phyloP scores from a whole-genome alignment of 2,888 invertebrate species.

The Agrotis exclamationis region DNA sequence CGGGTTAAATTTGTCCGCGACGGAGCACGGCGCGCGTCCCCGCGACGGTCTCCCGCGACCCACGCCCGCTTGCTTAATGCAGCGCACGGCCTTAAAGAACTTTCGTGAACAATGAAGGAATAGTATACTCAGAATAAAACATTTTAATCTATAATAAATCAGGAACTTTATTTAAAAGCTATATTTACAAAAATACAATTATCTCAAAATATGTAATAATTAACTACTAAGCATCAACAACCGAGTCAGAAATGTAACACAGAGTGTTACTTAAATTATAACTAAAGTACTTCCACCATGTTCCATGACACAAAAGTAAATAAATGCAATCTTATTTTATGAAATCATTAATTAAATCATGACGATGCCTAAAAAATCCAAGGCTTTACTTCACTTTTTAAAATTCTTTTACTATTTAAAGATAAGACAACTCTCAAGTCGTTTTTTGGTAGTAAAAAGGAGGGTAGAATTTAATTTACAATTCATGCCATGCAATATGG shows the following conservation, averaged over 20 bases:
- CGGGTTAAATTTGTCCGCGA: too few relatives aligned
- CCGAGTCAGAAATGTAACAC: conserved; percentile 71
- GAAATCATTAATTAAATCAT: not conserved
- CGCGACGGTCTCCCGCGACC: too few relatives aligned
- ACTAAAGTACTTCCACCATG: conserved; percentile 43
- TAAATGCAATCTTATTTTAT: not conserved
- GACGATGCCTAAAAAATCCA: not conserved
- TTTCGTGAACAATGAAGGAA: too few relatives aligned
- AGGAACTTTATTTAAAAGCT: conserved; percentile 89
- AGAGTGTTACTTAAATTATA: conserved; percentile 57
- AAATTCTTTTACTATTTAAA: not conserved
- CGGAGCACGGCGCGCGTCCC: too few relatives aligned
- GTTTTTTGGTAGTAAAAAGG: too few relatives aligned
- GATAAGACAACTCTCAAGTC: too few relatives aligned
- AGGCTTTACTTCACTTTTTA: not conserved
- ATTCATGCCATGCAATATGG: conserved; percentile 21
- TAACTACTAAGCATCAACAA: conserved; percentile 80
- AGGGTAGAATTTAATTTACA: not conserved
- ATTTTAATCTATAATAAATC: conserved; percentile 77
- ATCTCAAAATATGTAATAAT: conserved; percentile 86
- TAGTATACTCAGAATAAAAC: too few relatives aligned
- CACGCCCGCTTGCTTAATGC: too few relatives aligned
- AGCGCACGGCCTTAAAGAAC: too few relatives aligned
- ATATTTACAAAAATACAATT: conserved; percentile 90
- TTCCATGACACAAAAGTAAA: conserved; percentile 20